phyloP scores from a whole-genome alignment of 2,113 vertebrate genomes.

The Dromaius novaehollandiae region DNA sequence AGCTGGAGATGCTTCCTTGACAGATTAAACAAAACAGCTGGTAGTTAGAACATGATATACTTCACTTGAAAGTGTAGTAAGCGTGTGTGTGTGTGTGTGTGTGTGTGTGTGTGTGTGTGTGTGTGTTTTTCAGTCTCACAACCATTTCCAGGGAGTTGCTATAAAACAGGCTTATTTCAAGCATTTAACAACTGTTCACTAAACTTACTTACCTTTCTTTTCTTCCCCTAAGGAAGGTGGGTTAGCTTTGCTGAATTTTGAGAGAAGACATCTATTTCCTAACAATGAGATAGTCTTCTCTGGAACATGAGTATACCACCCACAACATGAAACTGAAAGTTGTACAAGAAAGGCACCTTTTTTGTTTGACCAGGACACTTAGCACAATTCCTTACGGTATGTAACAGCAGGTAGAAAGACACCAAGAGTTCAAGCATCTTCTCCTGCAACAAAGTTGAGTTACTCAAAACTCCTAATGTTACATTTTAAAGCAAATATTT shows the following conservation, averaged over 20 bases:
- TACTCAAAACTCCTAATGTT: neutral
- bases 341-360: neutral
- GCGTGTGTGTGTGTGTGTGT: too few species aligned
- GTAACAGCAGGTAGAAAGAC: neutral
- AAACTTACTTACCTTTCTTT: neutral
- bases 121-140: neutral
- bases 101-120: too few species aligned
- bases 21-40: neutral
- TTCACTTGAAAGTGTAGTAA: neutral
- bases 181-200: neutral
- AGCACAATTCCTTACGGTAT: neutral
- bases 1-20: neutral
- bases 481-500: neutral
- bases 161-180: neutral
- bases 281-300: neutral
- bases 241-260: neutral
- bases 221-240: neutral
- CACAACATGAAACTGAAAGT: neutral
- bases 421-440: neutral
- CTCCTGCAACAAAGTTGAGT: neutral
- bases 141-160: neutral
- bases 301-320: rapidly evolving
- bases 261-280: neutral
- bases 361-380: neutral
- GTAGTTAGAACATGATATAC: neutral